Evolutionary conservation across 2,797 vertebrate genomes (phyloP), one percentile per base, ranked within the genome.

Genomic region (Dendrocincla tyrannina): DNA sequence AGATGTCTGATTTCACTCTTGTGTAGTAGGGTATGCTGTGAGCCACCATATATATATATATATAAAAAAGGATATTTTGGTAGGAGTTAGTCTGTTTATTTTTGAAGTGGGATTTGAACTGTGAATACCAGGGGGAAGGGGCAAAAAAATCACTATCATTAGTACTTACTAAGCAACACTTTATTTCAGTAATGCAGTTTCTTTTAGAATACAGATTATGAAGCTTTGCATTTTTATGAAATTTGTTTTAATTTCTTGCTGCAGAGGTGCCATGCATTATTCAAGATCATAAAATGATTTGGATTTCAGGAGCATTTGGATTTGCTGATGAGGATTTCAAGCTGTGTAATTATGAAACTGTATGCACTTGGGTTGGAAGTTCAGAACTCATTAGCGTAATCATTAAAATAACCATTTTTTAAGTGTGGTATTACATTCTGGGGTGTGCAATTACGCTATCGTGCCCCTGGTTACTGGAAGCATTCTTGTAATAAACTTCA

Each of bases 281-380:
- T 98, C 98, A 98, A 97, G 94, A 96, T 97, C 92, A 93, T 96
- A 95, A 97, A 97, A 97, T 97, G 97, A 97, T 98, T 98, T 96
- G 94, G 97, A 97, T 98, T 98, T 98, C 97, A 97, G 96, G 87
- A 97, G 97, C 97, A 96, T 97, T 96, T 97, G 97, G 97, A 97
- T 98, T 97, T 97, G 95, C 96, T 98, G 98, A 98, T 98, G 97
- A 98, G 97, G 97, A 91, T 97, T 98, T 98, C 98, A 98, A 98
- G 97, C 98, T 98, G 98, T 98, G 98, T 98, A 98, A 98, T 98
- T 98, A 98, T 82, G 91, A 97, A 97, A 95, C 95, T 95, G 74
- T 80, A 50, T 91, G 94, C 96, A 84, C 97, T 96, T 98, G 98
- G 97, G 97, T 97, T 98, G 97, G 97, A 98, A 98, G 97, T 98